A percentile compares a stretch with the other conserved stretches of the same genome.
Evolutionary conservation across 23 tunicate genomes (phyloP).

Genomic region (Phallusia fumigata): DNA sequence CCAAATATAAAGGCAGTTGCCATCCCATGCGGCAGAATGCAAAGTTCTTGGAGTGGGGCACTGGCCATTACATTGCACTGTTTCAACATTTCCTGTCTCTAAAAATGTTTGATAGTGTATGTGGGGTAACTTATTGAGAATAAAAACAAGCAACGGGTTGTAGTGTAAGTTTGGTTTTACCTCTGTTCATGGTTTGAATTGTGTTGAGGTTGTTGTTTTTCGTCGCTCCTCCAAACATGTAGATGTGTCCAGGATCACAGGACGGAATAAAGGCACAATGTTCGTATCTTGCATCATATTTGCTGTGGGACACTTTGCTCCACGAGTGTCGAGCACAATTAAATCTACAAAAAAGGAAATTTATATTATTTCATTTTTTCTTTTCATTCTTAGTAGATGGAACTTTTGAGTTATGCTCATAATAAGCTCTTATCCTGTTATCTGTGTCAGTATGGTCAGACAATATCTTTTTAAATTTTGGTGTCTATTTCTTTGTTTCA

Average conservation of each 20-base stretch:
- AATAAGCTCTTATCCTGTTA: too few relatives aligned
- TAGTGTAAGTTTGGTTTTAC: conserved; percentile 11
- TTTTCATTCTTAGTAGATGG: too few relatives aligned
- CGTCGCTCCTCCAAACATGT: conserved; percentile 84
- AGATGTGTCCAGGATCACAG: conserved; percentile 29
- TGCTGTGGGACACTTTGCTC: conserved; percentile 22
- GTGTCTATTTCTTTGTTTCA: too few relatives aligned
- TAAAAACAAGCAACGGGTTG: too few relatives aligned
- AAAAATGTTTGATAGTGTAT: neutral
- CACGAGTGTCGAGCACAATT: conserved; percentile 9
- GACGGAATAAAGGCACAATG: conserved; percentile 58
- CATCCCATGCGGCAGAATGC: conserved; percentile 63
- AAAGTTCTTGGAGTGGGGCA: conserved; percentile 66
- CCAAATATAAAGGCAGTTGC: conserved; percentile 63
- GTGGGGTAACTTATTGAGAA: too few relatives aligned
- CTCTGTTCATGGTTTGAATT: conserved; percentile 40
- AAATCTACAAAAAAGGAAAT: conserved; percentile 3
- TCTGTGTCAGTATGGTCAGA: too few relatives aligned
- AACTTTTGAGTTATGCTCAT: too few relatives aligned
- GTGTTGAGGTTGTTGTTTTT: conserved; percentile 56
- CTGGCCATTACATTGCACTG: conserved; percentile 32
- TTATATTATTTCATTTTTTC: neutral
- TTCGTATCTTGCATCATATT: conserved; percentile 63
- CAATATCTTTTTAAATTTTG: too few relatives aligned
- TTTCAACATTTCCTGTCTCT: conserved; percentile 19